phyloP scores from a whole-genome alignment of 2,888 invertebrate species.

The Philopedon plagiatum region DNA sequence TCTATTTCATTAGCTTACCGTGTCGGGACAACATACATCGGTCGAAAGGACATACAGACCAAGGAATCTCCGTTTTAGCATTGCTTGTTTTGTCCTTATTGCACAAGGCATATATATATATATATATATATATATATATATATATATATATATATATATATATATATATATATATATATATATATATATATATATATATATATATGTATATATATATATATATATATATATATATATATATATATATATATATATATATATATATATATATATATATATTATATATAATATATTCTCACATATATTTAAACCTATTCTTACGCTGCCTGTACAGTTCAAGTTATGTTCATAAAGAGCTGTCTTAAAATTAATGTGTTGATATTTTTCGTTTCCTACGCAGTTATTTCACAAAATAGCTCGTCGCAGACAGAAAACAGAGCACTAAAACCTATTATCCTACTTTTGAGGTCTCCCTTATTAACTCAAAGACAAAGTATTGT shows the following conservation, averaged over 20 bases:
- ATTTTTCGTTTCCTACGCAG: not conserved
- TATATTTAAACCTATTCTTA: no score
- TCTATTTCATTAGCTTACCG: no score
- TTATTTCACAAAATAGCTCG: not conserved
- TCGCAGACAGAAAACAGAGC: not conserved
- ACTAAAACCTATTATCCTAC: conserved; percentile 21
- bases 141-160: conserved; percentile 2
- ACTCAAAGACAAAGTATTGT: conserved; percentile 23
- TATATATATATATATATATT: no score
- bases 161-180: conserved; percentile 15
- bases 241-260: conserved; percentile 5
- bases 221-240: conserved; percentile 13
- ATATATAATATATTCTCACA: no score
- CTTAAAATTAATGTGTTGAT: not conserved
- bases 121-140: conserved; percentile 7
- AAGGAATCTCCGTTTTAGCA: no score
- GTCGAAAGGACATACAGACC: no score
- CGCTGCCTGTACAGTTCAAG: no score
- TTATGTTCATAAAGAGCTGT: no score
- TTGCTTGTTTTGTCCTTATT: no score
- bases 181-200: conserved; percentile 17
- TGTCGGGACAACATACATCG: no score
- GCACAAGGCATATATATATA: not conserved
- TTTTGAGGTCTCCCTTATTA: conserved; percentile 1
- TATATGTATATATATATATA: conserved; percentile 11